These are phyloP conservation scores for Petrocephalus microphthalmus DNA, from an alignment of 2,113 vertebrate species.

Conservation along the genomic window DNA sequence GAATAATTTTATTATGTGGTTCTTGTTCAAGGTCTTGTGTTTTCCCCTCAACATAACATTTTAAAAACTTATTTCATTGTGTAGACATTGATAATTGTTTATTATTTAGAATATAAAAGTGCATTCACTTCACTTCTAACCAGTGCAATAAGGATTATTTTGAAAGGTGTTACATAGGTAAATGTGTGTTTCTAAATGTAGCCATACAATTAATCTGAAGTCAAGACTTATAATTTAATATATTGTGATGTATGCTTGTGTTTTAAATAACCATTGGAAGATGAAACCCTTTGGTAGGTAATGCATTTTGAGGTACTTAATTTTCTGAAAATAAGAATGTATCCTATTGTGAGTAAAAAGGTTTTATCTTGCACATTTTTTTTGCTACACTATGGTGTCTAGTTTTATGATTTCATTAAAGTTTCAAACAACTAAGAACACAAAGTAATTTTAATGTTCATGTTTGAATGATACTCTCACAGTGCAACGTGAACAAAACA, in stretches of 20 bases:
- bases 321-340: background rate
- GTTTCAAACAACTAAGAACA: background rate
- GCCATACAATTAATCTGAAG: background rate
- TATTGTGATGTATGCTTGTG: background rate
- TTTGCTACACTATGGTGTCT: background rate
- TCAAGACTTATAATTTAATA: background rate
- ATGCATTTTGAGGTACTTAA: background rate
- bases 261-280: background rate
- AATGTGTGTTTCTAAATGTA: background rate
- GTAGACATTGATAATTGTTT: background rate
- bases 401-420: background rate
- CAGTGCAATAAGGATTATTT: background rate
- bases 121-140: background rate
- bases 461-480: background rate
- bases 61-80: background rate
- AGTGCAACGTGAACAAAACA: background rate
- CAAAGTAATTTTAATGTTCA: background rate
- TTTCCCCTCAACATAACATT: background rate
- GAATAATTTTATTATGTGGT: background rate
- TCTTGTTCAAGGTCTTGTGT: background rate
- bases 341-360: background rate
- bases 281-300: background rate
- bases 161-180: background rate
- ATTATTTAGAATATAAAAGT: background rate
- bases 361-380: background rate